Base-by-base conservation (phyloP, 2,113 vertebrate species). In the Oncorhynchus tshawytscha region DNA sequence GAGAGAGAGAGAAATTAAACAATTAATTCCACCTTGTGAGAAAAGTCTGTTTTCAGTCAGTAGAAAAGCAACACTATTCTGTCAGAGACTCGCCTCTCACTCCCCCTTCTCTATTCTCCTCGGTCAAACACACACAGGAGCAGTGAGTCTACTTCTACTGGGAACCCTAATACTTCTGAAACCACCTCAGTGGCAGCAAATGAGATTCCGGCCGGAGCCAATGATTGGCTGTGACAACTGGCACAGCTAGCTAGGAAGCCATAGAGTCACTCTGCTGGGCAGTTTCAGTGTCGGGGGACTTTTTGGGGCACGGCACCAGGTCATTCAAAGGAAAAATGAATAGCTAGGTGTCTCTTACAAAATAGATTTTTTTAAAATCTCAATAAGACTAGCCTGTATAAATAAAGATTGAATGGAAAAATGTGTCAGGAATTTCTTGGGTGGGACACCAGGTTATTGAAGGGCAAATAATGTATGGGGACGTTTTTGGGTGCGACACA, bases 111-210 rank as follows among this genome's bases (percentile, higher is more conserved):
- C 78, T 62, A 77, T 86, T 88, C 84, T 82, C 84, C 25, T 78
- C 77, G 82, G 88, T 87, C 86, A 90, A 82, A 78, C 84, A 83
- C 76, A 79, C 82, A 77, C 62, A 78, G 79, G 78, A 74, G 80
- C 78, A 8, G 77, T 85, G 76, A 62, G 59, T 11, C 7, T 8
- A 2, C 59, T 85, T 86, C 89, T 84, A 72, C 81, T 87, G 86
- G 84, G 85, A 92, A 92, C 89, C 86, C 82, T 83, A 92, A 91
- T 91, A 92, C 87, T 85, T 86, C 76, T 78, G 82, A 90, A 91
- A 88, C 85, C 87, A 84, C 87, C 88, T 86, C 69, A 4, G 80
- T 89, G 83, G 88, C 87, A 86, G 76, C 86, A 81, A 88, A 93
- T 87, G 86, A 91, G 88, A 82, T 86, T 90, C 83, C 79, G 87